Conservation (phyloP, 2,113 vertebrate species). For the Meles meles region DNA sequence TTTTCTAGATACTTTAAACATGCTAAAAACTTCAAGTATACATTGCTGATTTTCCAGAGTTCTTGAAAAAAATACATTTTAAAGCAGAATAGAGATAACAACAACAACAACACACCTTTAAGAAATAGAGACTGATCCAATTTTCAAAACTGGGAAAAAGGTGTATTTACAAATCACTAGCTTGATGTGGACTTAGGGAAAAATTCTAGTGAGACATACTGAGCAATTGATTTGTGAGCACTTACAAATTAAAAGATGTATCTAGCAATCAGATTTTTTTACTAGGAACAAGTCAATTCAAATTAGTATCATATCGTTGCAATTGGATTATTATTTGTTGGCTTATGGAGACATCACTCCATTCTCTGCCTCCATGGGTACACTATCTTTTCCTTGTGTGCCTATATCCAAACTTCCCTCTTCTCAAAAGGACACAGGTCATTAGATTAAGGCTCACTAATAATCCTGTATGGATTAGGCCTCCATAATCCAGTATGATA, state of each 20-base stretch:
- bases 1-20: background rate
- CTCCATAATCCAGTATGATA: background rate
- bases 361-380: background rate
- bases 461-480: background rate
- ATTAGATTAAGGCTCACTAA: background rate
- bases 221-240: background rate
- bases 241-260: background rate
- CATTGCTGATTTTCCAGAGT: background rate
- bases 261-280: background rate
- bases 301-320: background rate
- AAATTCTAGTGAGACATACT: background rate
- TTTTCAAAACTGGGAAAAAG: background rate
- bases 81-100: background rate
- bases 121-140: background rate
- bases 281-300: background rate
- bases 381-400: background rate
- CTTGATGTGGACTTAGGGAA: background rate
- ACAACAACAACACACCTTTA: background rate
- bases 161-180: background rate
- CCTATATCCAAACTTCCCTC: background rate
- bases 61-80: background rate
- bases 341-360: background rate
- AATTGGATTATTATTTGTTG: background rate
- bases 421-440: background rate
- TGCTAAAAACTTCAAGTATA: background rate